Evolutionary conservation across 2,888 invertebrate genomes (phyloP), one percentile per base, ranked within the genome.

Genomic region (Criorhina ranunculi): DNA sequence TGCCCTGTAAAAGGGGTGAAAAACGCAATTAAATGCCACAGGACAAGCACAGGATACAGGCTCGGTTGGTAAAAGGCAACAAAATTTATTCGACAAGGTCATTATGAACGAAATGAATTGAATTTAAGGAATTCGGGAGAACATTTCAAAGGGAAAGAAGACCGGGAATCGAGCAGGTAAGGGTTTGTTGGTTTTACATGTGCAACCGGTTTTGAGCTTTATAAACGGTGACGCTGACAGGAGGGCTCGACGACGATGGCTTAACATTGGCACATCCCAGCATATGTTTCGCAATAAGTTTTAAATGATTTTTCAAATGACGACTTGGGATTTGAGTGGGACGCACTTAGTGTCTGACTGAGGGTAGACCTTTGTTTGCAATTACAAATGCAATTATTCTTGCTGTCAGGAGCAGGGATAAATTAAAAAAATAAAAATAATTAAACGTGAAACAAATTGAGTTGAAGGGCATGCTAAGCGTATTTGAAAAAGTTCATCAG

Each of bases 1-100:
- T 37, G 8, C 46, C 37, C 46, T 15, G 9, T 7, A 24, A 64
- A 69, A 66, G 80, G 78, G 85, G 75, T 80, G 80, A 40, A 85
- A 75, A 85, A 75, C 75, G 69, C 80, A 82, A 82, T 82, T 82
- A 82, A 82, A 78, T 82, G 78, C 82, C 80, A 37, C 80, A 85
- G 46, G 11, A 59, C 59, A 40, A 31, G 80, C 55, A 60, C 51
- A 60, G 33, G 9, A 7, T 67, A 40, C 53, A 24, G 24, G 24
- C 24, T 4, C 24, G 4, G 24, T 24, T 24, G n/a, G 24, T 24
- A 24, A 24, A 24, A 24, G 24, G 24, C 24, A 24, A 24, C 24
- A 24, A 1, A n/a, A 24, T 24, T 24, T 1, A 4, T 35, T 7
- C 44, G 9, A 33, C 53, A 76, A 69, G 46, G 55, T 70, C 55